Evolutionary conservation across 92 coral and sea anemone species (phyloP), one percentile per base, ranked within the genome.

Genomic region (Virgularia gustaviana): DNA sequence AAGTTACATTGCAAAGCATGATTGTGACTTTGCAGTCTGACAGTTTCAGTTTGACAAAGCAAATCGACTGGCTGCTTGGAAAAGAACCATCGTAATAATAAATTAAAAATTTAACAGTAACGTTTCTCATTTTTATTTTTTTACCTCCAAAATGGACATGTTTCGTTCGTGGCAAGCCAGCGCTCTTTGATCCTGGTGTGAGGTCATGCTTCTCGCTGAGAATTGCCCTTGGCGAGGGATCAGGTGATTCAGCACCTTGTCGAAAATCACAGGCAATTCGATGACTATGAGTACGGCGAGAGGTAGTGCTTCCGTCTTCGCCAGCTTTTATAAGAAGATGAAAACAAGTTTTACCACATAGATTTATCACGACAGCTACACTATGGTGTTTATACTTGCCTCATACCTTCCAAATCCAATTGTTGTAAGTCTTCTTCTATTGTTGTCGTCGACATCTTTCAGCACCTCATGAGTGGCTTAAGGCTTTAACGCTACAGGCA

Each of bases 201-300:
- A 47, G 55, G 55, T 47, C 55, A 47, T 47, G 55, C 55, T 47
- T 47, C 55, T 13, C n/a, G 55, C 55, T 47, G 16, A 10, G 55
- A 47, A 16, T 47, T 13, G 55, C 5, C 3, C 3, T 25, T 16
- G 55, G 23, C 4, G 16, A 19, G 5, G 55, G 55, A 3, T 19
- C 16, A 4, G 2, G 16, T 16, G 10, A 19, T 47, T 3, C 23
- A 3, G 55, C 2, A 16, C n/a, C 3, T 16, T 25, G 6, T 47
- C 23, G 55, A 47, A 47, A 47, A 3, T 47, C 23, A 47, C 55
- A 47, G 2, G 55, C 55, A 4, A 47, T n/a, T n/a, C n/a, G n/a
- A n/a, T n/a, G 55, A 3, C 10, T 19, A 16, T 25, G 16, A 16
- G 55, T 3, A 10, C 22, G 23, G 2, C 55, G 55, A 16, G 5